A percentile compares a stretch with the other conserved stretches of the same genome.
Evolutionary conservation across 2,797 vertebrate genomes (phyloP).

Genomic region (Malurus splendens): DNA sequence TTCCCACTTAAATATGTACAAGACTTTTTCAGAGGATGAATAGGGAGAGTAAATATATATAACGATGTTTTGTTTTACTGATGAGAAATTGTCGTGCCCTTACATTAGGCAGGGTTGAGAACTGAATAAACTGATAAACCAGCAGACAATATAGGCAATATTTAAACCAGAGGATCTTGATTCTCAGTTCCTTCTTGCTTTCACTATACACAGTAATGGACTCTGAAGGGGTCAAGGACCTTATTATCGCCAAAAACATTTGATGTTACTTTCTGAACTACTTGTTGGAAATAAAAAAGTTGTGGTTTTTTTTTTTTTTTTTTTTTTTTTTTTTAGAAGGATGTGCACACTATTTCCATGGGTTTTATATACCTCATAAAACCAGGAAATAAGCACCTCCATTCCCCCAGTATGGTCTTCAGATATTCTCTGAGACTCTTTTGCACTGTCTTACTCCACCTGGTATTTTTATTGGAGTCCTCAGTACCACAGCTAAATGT

Average conservation of each 20-base stretch:
- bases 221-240: neutral
- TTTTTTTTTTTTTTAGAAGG: neutral
- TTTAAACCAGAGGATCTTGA: neutral
- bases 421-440: neutral
- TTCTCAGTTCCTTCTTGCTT: neutral
- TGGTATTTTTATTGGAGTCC: neutral
- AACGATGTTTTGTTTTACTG: neutral
- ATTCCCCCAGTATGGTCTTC: neutral
- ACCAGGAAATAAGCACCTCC: neutral
- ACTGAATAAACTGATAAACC: neutral
- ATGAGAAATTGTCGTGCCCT: constrained; percentile 16
- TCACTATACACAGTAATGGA: neutral
- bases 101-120: neutral
- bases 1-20: constrained; percentile 24
- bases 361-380: neutral
- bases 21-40: neutral
- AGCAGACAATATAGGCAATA: neutral
- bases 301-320: too few species aligned
- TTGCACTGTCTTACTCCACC: neutral
- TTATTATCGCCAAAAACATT: neutral
- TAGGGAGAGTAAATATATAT: constrained; percentile 1
- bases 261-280: neutral
- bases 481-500: neutral
- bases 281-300: neutral
- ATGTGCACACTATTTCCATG: accelerated